phyloP scores from a whole-genome alignment of 2,888 invertebrate genomes.

The Dichetophora obliterata region DNA sequence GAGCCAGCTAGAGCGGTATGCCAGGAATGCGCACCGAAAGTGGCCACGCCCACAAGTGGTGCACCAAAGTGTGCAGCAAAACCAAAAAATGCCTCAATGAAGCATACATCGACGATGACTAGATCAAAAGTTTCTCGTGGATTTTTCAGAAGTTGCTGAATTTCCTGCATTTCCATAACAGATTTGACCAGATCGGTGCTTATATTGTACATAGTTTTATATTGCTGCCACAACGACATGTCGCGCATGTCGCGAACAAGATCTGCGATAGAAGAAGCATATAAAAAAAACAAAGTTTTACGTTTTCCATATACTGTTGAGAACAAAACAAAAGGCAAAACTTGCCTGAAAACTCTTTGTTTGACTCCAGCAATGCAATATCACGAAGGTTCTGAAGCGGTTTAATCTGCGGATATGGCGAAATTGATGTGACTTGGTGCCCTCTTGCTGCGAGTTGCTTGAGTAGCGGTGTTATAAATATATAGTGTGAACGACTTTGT shows the following conservation, averaged over 20 bases:
- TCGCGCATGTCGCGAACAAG: constrained; percentile 46
- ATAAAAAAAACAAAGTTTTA: background rate
- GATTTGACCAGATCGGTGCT: constrained; percentile 45
- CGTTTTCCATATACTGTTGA: no score
- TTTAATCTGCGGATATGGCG: constrained; percentile 59
- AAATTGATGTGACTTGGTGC: constrained; percentile 66
- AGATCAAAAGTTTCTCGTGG: constrained; percentile 67
- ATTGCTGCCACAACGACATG: constrained; percentile 8
- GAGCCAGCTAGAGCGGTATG: constrained; percentile 23
- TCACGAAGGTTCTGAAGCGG: constrained; percentile 57
- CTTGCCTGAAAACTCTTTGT: background rate
- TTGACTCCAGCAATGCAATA: constrained; percentile 46
- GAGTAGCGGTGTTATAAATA: constrained; percentile 59
- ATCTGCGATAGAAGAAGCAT: constrained; percentile 30
- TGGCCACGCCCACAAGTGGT: constrained; percentile 60
- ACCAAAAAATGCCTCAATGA: constrained; percentile 67
- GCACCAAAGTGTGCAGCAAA: constrained; percentile 63
- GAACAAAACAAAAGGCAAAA: no score
- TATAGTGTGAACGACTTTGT: constrained; percentile 48
- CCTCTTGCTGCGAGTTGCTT: constrained; percentile 63
- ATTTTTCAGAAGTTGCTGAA: constrained; percentile 57
- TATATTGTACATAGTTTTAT: constrained; percentile 17
- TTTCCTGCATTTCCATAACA: constrained; percentile 45
- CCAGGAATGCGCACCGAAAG: constrained; percentile 63
- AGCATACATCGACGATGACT: constrained; percentile 66